These are phyloP conservation scores for Drosophila carrolli DNA, from an alignment of 1,140 invertebrate species.

Conservation along the genomic window DNA sequence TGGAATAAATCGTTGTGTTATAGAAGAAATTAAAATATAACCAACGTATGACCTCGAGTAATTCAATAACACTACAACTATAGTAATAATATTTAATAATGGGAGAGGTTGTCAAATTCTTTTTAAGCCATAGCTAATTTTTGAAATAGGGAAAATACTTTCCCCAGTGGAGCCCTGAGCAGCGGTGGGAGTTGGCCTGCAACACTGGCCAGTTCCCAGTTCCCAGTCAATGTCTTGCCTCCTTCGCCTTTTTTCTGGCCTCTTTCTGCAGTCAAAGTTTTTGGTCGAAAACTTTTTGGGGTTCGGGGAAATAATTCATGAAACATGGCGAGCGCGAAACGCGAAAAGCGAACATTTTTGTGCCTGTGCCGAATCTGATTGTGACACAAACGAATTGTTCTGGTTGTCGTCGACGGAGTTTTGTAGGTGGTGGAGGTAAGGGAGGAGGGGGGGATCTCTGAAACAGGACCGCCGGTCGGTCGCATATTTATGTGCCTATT, in stretches of 20 bases:
- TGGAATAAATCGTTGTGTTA: too few relatives aligned
- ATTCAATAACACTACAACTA: too few relatives aligned
- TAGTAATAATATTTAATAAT: too few relatives aligned
- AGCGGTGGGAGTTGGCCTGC: constrained; percentile 30
- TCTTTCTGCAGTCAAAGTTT: constrained; percentile 70
- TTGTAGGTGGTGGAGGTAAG: constrained; percentile 3
- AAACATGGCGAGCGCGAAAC: constrained; percentile 78
- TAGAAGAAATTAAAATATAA: too few relatives aligned
- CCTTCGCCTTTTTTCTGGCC: constrained; percentile 29
- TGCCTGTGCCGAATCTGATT: constrained; percentile 80
- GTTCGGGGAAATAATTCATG: constrained; percentile 76
- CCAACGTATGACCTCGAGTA: too few relatives aligned
- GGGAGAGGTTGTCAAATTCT: too few relatives aligned
- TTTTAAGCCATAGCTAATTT: too few relatives aligned
- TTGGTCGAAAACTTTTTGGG: constrained; percentile 68
- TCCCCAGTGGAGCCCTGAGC: constrained; percentile 23
- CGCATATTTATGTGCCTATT: constrained; percentile 80
- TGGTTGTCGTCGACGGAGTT: constrained; percentile 62
- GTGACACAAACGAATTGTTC: constrained; percentile 83
- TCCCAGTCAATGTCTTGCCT: constrained; percentile 63
- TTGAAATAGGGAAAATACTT: neutral
- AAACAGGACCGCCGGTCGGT: constrained; percentile 30
- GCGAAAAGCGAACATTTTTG: constrained; percentile 77
- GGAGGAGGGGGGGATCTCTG: constrained; percentile 2
- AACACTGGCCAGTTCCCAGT: constrained; percentile 39